Evolutionary conservation across 2,797 vertebrate genomes (phyloP), one percentile per base, ranked within the genome.

Genomic region (Melopsittacus undulatus): DNA sequence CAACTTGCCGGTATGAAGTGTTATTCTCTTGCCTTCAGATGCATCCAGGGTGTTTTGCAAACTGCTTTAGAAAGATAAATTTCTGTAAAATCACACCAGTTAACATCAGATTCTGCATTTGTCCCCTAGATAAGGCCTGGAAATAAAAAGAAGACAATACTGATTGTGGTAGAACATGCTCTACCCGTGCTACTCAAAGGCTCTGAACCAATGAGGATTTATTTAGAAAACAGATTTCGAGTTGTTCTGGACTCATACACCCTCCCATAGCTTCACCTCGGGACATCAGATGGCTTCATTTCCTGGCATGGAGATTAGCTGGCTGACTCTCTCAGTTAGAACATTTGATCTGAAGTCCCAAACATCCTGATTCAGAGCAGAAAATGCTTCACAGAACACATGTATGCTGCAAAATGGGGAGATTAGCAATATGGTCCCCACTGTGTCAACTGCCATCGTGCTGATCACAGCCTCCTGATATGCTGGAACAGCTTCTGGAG

Each of bases 221-320:
- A 90, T 96, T 95, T 94, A 92, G 84, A 90, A 96, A 95, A 93
- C 91, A 94, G 80, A 81, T 95, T 95, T 96, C 76, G 78, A 66
- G 54, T 94, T 90, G 93, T 93, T 82, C 93, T 95, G 90, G 86
- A 76, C 59, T 94, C 86, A 34, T 42, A 79, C 72, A 96, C 75
- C 68, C 95, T 93, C 82, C 84, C 92, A 87, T 95, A 94, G 88
- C 88, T 97, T 97, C 94, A 95, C 92, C 94, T 95, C 67, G 8
- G 93, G 96, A 95, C 88, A 95, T 95, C 95, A 95, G 93, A 95
- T 97, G 94, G 94, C 90, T 95, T 95, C 63, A 95, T 95, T 97
- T 97, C 96, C 93, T 97, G 95, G 95, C 95, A 80, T 90, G 88
- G 83, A 93, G 88, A 96, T 95, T 84, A 92, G 92, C 38, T 96